Evolutionary conservation across 2,888 invertebrate species (phyloP), one percentile per base, ranked within the genome.

Genomic region (Leptopterna dolabrata): DNA sequence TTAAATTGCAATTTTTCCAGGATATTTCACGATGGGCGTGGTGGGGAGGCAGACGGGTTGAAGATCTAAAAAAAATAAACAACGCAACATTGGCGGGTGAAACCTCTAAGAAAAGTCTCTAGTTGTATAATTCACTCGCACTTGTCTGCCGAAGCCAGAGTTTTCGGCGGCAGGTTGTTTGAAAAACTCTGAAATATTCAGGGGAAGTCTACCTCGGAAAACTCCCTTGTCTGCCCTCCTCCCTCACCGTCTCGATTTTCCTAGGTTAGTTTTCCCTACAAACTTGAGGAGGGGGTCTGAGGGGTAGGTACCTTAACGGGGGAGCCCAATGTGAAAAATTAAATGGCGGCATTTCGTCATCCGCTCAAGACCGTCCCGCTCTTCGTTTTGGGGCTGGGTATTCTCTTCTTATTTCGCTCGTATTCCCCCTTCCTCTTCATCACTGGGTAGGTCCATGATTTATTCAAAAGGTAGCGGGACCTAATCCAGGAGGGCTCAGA

Each of bases 41-140:
- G 7, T 36, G 36, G 36, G 2, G 36, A 2, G n/a, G n/a, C 16
- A n/a, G n/a, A 51, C 0, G 51, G n/a, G 51, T 51, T 3, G 16
- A 51, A 51, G 14, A 51, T 7, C 36, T 6, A 51, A 63, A 27
- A 19, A 63, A 63, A 63, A 19, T 55, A 19, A 55, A 55, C 4
- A 11, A 63, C 9, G 27, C 55, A 63, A 63, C 63, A 11, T 63
- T 63, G 63, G 24, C 63, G 19, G 63, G 63, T 9, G 63, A 63
- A 63, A 63, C 19, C 63, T 24, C 27, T 19, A 63, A 63, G 24
- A 63, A 63, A 45, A 78, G 78, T 78, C 41, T 36, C 45, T 24
- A 45, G 24, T 24, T 78, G 43, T 45, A 78, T 78, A 41, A 78
- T 78, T 78, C 78, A 78, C 45, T 45, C 78, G 78, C 78, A 78